A percentile compares a stretch with the other conserved stretches of the same genome.
These are phyloP conservation scores for Thaleichthys pacificus DNA, from an alignment of 2,797 vertebrate species.

Conservation along the genomic window DNA sequence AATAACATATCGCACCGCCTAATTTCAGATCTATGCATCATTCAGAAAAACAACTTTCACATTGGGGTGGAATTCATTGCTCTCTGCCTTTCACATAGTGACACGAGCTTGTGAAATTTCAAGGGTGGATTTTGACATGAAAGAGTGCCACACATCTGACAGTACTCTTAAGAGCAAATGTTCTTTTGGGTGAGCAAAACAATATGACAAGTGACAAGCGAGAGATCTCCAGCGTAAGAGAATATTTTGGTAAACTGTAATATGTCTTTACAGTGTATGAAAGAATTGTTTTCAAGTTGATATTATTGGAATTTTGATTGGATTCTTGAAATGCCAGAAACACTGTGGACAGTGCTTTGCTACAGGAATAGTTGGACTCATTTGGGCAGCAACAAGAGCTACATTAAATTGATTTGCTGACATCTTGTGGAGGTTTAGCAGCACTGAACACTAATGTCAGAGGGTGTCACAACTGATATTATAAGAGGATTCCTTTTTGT, in stretches of 20 bases:
- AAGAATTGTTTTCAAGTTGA: background rate
- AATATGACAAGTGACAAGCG: background rate
- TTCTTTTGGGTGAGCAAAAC: background rate
- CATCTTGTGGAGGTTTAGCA: constrained; percentile 58
- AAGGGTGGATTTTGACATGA: constrained; percentile 29
- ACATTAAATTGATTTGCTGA: constrained; percentile 39
- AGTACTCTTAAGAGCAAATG: constrained; percentile 39
- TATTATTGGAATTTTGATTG: background rate
- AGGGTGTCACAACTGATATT: too few relatives aligned
- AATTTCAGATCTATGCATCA: constrained; percentile 50
- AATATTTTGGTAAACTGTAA: background rate
- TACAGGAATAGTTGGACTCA: background rate
- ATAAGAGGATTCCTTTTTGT: too few relatives aligned
- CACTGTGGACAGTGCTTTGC: background rate
- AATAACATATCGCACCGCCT: constrained; percentile 50
- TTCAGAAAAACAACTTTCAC: constrained; percentile 38
- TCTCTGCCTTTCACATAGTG: constrained; percentile 58
- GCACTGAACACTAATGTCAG: background rate
- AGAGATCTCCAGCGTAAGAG: background rate
- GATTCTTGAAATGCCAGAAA: background rate
- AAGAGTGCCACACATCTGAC: constrained; percentile 51
- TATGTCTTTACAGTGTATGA: background rate
- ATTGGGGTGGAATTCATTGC: constrained; percentile 54
- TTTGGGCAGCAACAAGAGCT: background rate
- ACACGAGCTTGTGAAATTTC: constrained; percentile 65